Evolutionary conservation across 2,888 invertebrate species (phyloP).

Genomic region (Tortricodes alternella): DNA sequence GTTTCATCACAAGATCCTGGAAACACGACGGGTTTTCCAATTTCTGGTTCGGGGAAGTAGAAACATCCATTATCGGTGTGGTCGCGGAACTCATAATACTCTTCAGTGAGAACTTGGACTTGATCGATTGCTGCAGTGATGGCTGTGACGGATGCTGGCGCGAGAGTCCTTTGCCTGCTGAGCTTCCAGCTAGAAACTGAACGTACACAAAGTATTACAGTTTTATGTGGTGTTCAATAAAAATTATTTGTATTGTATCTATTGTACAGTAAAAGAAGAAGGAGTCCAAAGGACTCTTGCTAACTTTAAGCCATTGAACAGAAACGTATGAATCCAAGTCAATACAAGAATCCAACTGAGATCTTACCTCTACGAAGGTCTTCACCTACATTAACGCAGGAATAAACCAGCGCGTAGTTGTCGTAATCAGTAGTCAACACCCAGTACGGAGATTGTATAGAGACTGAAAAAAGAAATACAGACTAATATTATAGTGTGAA

Average conservation of each 20-base stretch:
- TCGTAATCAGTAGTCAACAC: slow-evolving; percentile 82
- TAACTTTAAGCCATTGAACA: no score
- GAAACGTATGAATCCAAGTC: no score
- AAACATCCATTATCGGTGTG: slow-evolving; percentile 62
- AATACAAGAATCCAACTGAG: no score
- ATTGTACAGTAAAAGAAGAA: no score
- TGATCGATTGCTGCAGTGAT: slow-evolving; percentile 47
- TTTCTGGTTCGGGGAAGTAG: slow-evolving; percentile 63
- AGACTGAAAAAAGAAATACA: slow-evolving; percentile 17
- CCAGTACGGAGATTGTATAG: slow-evolving; percentile 51
- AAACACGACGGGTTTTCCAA: slow-evolving; percentile 60
- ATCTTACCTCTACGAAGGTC: slow-evolving; percentile 32
- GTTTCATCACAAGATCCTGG: slow-evolving; percentile 55
- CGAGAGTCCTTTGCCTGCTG: slow-evolving; percentile 47
- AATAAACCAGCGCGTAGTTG: slow-evolving; percentile 69
- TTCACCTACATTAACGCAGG: slow-evolving; percentile 25
- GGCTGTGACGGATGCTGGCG: slow-evolving; percentile 34
- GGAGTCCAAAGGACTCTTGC: no score
- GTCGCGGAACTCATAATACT: slow-evolving; percentile 50
- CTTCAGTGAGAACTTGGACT: slow-evolving; percentile 53
- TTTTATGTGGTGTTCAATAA: no score
- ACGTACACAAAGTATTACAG: neutral
- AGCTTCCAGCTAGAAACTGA: slow-evolving; percentile 67
- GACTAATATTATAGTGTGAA: neutral
- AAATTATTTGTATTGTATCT: no score